Percentiles rank a stretch among this genome's conserved stretches.
Evolutionary conservation across 2,113 vertebrate species (phyloP).

Genomic region (Chionomys nivalis): DNA sequence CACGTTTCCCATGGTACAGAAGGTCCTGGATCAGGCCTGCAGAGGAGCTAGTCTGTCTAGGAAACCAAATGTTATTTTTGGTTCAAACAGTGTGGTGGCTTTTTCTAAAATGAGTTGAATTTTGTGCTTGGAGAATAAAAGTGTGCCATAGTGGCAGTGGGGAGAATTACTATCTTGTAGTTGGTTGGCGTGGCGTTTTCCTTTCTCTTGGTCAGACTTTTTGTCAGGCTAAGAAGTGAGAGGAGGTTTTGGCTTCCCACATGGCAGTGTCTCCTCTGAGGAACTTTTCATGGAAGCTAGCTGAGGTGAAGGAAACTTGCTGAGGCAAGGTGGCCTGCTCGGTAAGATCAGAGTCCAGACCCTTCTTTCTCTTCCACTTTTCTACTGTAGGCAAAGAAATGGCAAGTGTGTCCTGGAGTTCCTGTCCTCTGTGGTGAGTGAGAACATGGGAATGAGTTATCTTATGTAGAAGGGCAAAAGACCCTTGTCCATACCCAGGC

Average conservation of each 20-base stretch:
- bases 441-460: not conserved
- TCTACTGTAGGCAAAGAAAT: slow-evolving; percentile 11
- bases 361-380: not conserved
- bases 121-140: slow-evolving; percentile 30
- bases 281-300: not conserved
- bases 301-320: not conserved
- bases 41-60: not conserved
- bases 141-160: not conserved
- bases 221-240: not conserved
- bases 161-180: not conserved
- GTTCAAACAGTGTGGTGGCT: slow-evolving; percentile 36
- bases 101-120: slow-evolving; percentile 37
- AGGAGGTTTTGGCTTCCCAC: not conserved
- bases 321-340: not conserved
- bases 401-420: not conserved
- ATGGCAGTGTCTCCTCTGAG: not conserved
- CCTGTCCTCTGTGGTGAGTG: not conserved
- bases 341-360: not conserved
- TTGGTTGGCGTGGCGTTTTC: not conserved
- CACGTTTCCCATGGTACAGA: not conserved
- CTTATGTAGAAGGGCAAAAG: not conserved
- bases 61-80: slow-evolving; percentile 40
- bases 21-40: not conserved
- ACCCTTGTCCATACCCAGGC: not conserved
- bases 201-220: not conserved